Base-by-base conservation (phyloP, 2,888 invertebrate genomes). In the Papilio protenor region DNA sequence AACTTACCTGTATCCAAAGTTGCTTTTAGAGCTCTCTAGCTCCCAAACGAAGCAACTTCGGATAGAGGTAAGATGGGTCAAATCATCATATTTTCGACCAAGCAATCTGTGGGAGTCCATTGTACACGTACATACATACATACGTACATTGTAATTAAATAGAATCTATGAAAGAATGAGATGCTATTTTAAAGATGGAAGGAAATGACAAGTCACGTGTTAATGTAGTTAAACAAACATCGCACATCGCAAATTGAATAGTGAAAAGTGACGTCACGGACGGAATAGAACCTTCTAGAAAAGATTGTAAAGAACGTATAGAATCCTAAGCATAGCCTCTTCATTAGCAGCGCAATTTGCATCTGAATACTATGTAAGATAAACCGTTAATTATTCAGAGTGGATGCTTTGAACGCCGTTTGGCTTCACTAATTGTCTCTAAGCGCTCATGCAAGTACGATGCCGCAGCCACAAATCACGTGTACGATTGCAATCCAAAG, bases 391-490 rank as follows among this genome's bases (percentile, higher is more conserved):
- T 77, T 79, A 78, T 79, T 78, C 80, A 75, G 72, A 75, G 73
- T 77, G 71, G 77, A 64, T 75, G 80, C 77, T 77, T 80, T 80
- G 79, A 77, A 78, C 64, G 75, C 77, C 78, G 79, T 77, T 79
- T 81, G 81, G 78, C 76, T 79, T 73, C 80, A 79, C 79, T 80
- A 82, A 81, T 83, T 81, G 81, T 77, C 81, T 80, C 81, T 81
- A 80, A 81, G 81, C 81, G 77, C 72, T 78, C 78, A 78, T 79
- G 81, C 81, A 81, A 82, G 82, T 84, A 82, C 81, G 61, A 79
- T 70, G 75, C 75, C 74, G 66, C 70, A 73, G 76, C 84, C 82
- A 79, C 83, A 83, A 83, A 83, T 83, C 83, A 82, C 82, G 79
- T 74, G 61, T 71, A 75, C 80, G 75, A 81, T 81, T 82, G 81